Percentiles rank a stretch among this genome's conserved stretches.
Evolutionary conservation across 2,113 vertebrate genomes (phyloP).

Genomic region (Myocastor coypus): DNA sequence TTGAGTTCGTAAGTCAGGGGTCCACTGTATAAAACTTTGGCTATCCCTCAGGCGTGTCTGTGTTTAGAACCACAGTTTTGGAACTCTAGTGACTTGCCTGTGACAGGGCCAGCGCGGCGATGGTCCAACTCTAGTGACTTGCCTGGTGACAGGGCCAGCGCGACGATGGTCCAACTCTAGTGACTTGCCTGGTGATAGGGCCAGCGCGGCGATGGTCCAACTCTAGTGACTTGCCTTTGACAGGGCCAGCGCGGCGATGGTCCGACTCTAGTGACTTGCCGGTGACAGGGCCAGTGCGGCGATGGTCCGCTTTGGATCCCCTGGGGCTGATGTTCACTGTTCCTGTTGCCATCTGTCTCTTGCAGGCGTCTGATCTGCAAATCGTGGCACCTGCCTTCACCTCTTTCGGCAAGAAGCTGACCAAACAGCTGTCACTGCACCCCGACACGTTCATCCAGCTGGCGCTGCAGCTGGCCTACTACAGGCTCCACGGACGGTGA

Average conservation of each 20-base stretch:
- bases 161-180: constrained; percentile 8
- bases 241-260: too few relatives aligned
- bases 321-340: neutral
- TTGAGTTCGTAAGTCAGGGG: neutral
- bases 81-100: neutral
- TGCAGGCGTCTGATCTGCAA: constrained; percentile 91
- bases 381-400: constrained; percentile 91
- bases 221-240: constrained; percentile 10
- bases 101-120: constrained; percentile 29
- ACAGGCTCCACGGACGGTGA: constrained; percentile 91
- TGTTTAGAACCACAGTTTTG: neutral
- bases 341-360: constrained; percentile 48
- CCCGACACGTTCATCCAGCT: constrained; percentile 97
- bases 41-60: neutral
- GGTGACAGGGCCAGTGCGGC: constrained; percentile 32
- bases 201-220: constrained; percentile 30
- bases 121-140: too few relatives aligned
- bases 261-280: constrained; percentile 5
- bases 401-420: constrained; percentile 92
- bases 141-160: too few relatives aligned
- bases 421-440: constrained; percentile 92
- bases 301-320: neutral
- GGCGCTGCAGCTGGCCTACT: constrained; percentile 95
- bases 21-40: neutral
- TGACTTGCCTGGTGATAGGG: too few relatives aligned